Base-by-base conservation (phyloP, 2,888 invertebrate species). In the Sarcophaga carnaria region DNA sequence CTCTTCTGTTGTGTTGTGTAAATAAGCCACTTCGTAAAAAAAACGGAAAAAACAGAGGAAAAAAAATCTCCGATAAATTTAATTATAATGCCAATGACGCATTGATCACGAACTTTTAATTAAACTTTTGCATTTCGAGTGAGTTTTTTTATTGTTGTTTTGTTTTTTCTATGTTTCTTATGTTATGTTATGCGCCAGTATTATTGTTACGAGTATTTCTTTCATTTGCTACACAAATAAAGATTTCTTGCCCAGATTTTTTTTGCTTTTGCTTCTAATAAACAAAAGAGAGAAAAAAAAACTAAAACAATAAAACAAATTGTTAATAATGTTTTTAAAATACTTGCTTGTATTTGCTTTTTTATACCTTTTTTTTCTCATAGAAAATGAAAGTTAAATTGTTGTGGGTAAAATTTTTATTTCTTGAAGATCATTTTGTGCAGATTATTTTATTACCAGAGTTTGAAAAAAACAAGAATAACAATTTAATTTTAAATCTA, bases 1-100 rank as follows among this genome's bases (percentile, higher is more conserved):
- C 37, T 67, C n/a, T 62, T 10, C 37, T 10, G 37, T 37, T 37
- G 37, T 49, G 14, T 49, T 49, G 54, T n/a, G 71, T 63, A 60
- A 84, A 66, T 66, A 75, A 69, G 60, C 49, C 25, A 72, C 76
- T 49, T 71, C 17, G 60, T 49, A 71, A 87, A 74, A 84, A 37
- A 0, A 8, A 2, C 0, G 2, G 6, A 8, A 37, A 37, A 37
- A 37, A 37, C 6, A 37, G 37, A 37, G 37, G 20, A 27, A 10
- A 37, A 37, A 37, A 37, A 37, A 37, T 79, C 83, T 75, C 6
- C 25, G 85, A 79, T 86, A 86, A 88, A 82, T 88, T 88, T 88
- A 88, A 88, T 88, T 88, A 88, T 86, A 86, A 88, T 88, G 87
- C 85, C 88, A 88, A 88, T 88, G 88, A 88, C 88, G 88, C 85